phyloP scores from a whole-genome alignment of 2,888 invertebrate genomes.

The Oligia fasciuncula region DNA sequence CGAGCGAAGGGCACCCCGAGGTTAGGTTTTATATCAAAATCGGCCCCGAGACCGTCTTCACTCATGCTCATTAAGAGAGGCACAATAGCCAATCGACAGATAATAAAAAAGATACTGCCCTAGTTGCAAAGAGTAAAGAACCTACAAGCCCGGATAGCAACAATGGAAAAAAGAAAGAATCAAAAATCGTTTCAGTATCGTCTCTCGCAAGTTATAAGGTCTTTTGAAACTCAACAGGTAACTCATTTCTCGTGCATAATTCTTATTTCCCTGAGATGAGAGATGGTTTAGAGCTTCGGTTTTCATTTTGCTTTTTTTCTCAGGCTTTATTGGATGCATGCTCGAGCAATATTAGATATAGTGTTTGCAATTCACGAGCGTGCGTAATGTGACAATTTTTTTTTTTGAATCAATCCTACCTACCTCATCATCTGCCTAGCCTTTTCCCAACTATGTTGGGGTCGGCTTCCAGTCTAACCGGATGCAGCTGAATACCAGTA shows the following conservation, averaged over 20 bases:
- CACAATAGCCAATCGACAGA: not conserved
- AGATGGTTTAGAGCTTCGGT: not conserved
- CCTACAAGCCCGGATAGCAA: not conserved
- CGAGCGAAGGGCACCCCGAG: too few relatives aligned
- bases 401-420: not conserved
- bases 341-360: not conserved
- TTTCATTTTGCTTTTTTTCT: slow-evolving; percentile 23
- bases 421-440: too few relatives aligned
- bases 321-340: slow-evolving; percentile 8
- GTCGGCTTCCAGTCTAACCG: too few relatives aligned
- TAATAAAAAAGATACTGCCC: not conserved
- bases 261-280: slow-evolving; percentile 32
- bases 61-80: not conserved
- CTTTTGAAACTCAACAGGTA: slow-evolving; percentile 29
- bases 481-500: too few relatives aligned
- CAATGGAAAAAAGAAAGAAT: not conserved
- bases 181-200: slow-evolving; percentile 15
- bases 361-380: not conserved
- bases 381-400: not conserved
- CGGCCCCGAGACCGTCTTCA: not conserved
- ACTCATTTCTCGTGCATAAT: slow-evolving; percentile 35
- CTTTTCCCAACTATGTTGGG: too few relatives aligned
- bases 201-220: slow-evolving; percentile 18
- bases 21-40: not conserved
- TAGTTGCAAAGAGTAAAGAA: slow-evolving; percentile 5